Evolutionary conservation across 2,888 invertebrate species (phyloP).

Genomic region (Nemoura dubitans): DNA sequence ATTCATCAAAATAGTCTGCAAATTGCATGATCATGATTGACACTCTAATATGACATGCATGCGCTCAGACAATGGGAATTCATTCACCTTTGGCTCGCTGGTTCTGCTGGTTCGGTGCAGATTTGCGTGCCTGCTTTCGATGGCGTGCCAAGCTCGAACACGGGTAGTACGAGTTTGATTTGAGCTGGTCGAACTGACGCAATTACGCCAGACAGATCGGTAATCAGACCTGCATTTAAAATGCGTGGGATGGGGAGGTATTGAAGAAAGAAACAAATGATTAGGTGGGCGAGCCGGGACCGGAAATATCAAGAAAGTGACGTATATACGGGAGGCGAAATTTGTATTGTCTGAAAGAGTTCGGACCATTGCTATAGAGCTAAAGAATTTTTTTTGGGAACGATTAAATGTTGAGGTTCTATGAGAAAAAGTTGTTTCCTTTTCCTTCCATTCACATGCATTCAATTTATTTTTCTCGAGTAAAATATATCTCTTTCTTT

Average conservation of each 20-base stretch:
- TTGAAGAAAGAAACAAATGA: background rate
- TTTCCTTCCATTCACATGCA: background rate
- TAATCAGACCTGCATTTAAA: conserved; percentile 15
- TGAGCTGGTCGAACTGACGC: conserved; percentile 1
- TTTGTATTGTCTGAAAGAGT: conserved; percentile 17
- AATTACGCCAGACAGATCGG: conserved; percentile 16
- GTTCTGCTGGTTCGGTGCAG: background rate
- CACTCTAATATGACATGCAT: conserved; percentile 35
- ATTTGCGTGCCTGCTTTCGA: conserved; percentile 41
- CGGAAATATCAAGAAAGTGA: conserved; percentile 9
- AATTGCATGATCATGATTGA: conserved; percentile 30
- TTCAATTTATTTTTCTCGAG: background rate
- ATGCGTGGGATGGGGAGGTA: background rate
- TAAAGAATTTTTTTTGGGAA: background rate
- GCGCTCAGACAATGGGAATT: conserved; percentile 26
- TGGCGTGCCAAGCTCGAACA: conserved; percentile 38
- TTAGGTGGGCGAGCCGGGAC: background rate
- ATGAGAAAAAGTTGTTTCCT: background rate
- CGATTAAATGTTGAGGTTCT: background rate
- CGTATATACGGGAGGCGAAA: background rate
- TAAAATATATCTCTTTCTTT: background rate
- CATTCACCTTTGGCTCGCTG: background rate
- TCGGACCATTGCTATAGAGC: background rate
- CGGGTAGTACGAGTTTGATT: conserved; percentile 20
- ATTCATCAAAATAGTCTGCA: conserved; percentile 16